Conservation (phyloP, 2,113 vertebrate species). For the Calidris pugnax region DNA sequence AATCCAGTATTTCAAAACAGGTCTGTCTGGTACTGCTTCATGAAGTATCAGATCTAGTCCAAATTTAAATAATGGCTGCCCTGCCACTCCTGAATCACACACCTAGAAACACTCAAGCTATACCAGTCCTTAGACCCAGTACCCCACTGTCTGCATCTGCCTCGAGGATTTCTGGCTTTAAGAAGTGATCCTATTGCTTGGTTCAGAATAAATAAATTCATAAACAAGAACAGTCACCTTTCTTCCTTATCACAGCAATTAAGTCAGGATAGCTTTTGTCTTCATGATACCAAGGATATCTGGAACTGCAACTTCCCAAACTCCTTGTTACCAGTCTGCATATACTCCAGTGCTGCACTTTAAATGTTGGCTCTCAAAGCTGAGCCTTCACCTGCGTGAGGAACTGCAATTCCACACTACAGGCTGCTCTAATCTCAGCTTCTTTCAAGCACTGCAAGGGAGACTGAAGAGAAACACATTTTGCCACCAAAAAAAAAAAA, state of each 20-base stretch:
- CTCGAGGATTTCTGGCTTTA: background rate
- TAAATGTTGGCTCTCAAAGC: background rate
- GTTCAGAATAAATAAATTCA: background rate
- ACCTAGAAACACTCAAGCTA: background rate
- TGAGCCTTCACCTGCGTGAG: background rate
- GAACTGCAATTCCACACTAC: background rate
- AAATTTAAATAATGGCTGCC: slow-evolving; percentile 25
- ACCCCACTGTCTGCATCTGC: background rate
- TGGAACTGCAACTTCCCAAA: background rate
- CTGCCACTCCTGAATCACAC: slow-evolving; percentile 6
- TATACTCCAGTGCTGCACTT: background rate
- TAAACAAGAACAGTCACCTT: background rate
- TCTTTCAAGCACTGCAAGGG: background rate
- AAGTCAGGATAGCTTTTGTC: background rate
- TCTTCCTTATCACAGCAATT: background rate
- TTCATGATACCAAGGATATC: background rate
- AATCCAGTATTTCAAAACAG: slow-evolving; percentile 29
- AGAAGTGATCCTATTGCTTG: background rate
- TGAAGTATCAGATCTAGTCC: background rate
- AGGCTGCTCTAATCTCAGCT: background rate
- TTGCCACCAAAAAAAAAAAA: too few species aligned
- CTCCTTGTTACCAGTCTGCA: background rate
- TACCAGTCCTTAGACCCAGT: background rate
- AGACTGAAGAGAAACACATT: background rate
- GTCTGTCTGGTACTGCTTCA: slow-evolving; percentile 42